Conservation (phyloP, 2,888 invertebrate species). For the Eudemis profundana region DNA sequence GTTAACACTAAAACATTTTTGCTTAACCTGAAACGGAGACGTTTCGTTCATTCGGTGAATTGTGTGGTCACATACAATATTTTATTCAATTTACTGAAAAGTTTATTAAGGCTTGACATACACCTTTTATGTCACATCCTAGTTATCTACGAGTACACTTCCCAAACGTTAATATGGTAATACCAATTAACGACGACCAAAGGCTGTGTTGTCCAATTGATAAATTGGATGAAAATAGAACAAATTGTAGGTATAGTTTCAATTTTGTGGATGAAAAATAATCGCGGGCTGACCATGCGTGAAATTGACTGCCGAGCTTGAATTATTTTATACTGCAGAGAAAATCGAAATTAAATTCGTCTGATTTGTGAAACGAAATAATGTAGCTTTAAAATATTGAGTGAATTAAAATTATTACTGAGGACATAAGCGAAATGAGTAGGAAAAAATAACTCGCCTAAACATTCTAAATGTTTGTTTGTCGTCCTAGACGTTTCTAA, state of each 20-base stretch:
- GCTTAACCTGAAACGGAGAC: no score
- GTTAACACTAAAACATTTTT: no score
- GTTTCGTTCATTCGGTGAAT: no score
- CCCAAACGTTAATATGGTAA: neutral
- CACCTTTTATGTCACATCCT: neutral
- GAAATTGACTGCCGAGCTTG: constrained; percentile 18
- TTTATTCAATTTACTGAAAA: no score
- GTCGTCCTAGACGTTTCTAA: no score
- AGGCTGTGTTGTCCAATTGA: neutral
- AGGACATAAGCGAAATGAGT: neutral
- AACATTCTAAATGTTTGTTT: neutral
- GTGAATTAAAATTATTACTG: neutral
- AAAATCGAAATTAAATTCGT: constrained; percentile 20
- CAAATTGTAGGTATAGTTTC: constrained; percentile 19
- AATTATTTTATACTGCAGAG: constrained; percentile 2
- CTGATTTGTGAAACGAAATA: neutral
- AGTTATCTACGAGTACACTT: neutral
- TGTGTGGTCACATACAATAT: no score
- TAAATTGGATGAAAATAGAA: constrained; percentile 10
- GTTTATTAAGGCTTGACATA: neutral
- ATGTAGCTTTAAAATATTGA: neutral
- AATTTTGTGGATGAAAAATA: constrained; percentile 31
- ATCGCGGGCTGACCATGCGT: constrained; percentile 12
- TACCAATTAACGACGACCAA: neutral
- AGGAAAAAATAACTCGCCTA: neutral